phyloP scores from a whole-genome alignment of 2,888 invertebrate genomes.

The Chromoteleia sp. region DNA sequence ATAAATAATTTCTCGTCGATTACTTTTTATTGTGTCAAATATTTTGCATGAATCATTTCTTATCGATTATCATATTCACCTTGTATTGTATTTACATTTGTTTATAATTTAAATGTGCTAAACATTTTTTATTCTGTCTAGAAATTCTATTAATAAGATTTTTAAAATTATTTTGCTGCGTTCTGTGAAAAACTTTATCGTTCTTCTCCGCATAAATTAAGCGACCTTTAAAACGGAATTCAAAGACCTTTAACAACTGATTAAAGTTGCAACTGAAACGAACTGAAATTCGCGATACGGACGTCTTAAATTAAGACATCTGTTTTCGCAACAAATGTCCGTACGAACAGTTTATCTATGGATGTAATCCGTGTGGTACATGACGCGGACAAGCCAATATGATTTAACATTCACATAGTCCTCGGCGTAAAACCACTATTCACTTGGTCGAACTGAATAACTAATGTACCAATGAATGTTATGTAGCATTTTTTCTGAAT shows the following conservation, averaged over 20 bases:
- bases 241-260: neutral
- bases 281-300: neutral
- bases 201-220: neutral
- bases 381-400: slow-evolving; percentile 18
- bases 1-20: no score
- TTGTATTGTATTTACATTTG: no score
- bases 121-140: no score
- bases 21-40: no score
- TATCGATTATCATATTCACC: no score
- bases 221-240: neutral
- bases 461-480: slow-evolving; percentile 32
- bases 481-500: slow-evolving; percentile 31
- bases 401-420: slow-evolving; percentile 40
- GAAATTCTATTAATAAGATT: no score
- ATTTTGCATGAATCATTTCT: no score
- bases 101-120: no score
- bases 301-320: slow-evolving; percentile 14
- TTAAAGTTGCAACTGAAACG: slow-evolving; percentile 4
- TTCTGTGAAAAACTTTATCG: no score
- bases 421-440: slow-evolving; percentile 31
- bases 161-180: no score
- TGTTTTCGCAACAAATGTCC: slow-evolving; percentile 15
- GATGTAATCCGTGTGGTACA: slow-evolving; percentile 12
- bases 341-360: slow-evolving; percentile 10
- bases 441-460: slow-evolving; percentile 33